Evolutionary conservation across 2,113 vertebrate species (phyloP).

Genomic region (Cettia cetti): DNA sequence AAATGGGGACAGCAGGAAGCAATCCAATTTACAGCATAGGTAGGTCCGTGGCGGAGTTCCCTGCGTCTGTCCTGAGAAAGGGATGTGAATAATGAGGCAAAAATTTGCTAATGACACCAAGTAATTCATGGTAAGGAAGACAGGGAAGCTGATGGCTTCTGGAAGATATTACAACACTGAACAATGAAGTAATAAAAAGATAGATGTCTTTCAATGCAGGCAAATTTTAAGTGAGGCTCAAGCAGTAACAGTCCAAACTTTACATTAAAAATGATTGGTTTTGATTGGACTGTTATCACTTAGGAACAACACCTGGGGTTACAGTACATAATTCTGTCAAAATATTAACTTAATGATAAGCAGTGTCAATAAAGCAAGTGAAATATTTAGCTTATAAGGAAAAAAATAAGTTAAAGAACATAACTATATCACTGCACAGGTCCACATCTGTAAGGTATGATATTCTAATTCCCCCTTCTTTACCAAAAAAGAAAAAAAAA

Average conservation of each 20-base stretch:
- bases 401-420: background rate
- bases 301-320: background rate
- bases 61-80: background rate
- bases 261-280: background rate
- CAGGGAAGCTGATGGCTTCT: background rate
- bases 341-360: background rate
- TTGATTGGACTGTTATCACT: background rate
- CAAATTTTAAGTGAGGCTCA: background rate
- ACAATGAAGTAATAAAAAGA: background rate
- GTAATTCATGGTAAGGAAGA: background rate
- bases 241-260: background rate
- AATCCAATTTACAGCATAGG: background rate
- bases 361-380: background rate
- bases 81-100: background rate
- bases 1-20: background rate
- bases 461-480: background rate
- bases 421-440: background rate
- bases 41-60: background rate
- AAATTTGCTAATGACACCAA: background rate
- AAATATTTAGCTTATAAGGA: background rate
- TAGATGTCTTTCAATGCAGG: background rate
- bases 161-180: background rate
- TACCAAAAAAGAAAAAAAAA: rapidly evolving
- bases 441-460: background rate
- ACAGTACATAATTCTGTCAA: background rate